phyloP scores from a whole-genome alignment of 2,113 vertebrate species.

The Ictidomys tridecemlineatus region DNA sequence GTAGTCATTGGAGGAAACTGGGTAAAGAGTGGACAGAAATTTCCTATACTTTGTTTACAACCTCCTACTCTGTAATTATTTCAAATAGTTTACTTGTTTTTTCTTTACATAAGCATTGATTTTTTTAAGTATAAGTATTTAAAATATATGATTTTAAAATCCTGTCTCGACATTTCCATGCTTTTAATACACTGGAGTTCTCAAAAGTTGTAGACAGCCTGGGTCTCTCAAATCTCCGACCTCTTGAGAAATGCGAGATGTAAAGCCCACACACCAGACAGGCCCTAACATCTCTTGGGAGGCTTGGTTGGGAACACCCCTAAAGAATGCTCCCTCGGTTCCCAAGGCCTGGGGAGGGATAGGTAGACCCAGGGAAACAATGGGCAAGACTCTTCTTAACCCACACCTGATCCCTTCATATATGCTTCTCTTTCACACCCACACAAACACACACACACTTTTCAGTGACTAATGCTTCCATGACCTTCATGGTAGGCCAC shows the following conservation, averaged over 20 bases:
- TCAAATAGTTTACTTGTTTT: not conserved
- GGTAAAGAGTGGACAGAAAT: not conserved
- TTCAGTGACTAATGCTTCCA: not conserved
- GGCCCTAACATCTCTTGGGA: not conserved
- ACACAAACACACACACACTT: not conserved
- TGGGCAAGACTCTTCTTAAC: not conserved
- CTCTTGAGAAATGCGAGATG: not conserved
- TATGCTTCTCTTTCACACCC: not conserved
- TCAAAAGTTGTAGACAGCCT: not conserved
- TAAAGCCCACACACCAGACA: not conserved
- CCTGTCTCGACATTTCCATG: not conserved
- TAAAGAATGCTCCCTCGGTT: not conserved
- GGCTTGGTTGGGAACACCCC: not conserved
- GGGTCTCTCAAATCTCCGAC: not conserved
- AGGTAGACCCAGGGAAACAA: not conserved
- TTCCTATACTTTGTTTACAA: not conserved
- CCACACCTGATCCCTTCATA: not conserved
- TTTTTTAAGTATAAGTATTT: not conserved
- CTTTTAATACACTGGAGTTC: slow-evolving; percentile 25
- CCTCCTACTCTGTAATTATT: not conserved
- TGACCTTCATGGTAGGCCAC: not conserved
- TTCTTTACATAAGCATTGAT: not conserved
- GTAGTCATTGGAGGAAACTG: not conserved
- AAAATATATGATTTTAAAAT: not conserved
- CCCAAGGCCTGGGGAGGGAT: not conserved